Conservation (phyloP, 2,888 invertebrate species). For the Cremastinae sp. region DNA sequence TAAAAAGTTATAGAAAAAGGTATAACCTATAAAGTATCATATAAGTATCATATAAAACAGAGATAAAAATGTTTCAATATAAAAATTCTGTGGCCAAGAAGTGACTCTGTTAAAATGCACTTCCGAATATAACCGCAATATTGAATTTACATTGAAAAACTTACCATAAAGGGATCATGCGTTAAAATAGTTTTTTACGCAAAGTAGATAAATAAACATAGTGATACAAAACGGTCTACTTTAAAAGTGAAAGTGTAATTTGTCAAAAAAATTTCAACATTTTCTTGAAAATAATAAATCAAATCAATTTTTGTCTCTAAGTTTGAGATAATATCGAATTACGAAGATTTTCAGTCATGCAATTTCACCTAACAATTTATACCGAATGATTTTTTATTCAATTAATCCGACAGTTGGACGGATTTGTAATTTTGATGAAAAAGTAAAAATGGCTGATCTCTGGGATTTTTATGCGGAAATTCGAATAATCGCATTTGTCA, state of each 20-base stretch:
- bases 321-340: no score
- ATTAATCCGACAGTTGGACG: neutral
- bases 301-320: no score
- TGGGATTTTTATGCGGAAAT: constrained; percentile 52
- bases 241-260: no score
- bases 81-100: neutral
- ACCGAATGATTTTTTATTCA: neutral
- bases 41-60: constrained; percentile 8
- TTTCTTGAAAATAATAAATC: no score
- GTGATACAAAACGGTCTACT: no score
- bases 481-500: constrained; percentile 59
- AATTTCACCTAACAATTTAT: neutral
- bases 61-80: neutral
- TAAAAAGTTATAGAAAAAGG: constrained; percentile 1
- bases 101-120: neutral
- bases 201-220: no score
- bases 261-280: no score
- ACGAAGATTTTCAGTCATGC: no score
- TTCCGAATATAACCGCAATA: no score
- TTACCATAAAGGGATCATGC: no score
- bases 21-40: neutral
- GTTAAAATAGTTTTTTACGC: no score
- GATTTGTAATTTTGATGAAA: constrained; percentile 11
- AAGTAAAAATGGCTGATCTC: constrained; percentile 6
- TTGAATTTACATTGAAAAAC: no score